Evolutionary conservation across 2,888 invertebrate species (phyloP), one percentile per base, ranked within the genome.

Genomic region (Leptogaster cylindrica): DNA sequence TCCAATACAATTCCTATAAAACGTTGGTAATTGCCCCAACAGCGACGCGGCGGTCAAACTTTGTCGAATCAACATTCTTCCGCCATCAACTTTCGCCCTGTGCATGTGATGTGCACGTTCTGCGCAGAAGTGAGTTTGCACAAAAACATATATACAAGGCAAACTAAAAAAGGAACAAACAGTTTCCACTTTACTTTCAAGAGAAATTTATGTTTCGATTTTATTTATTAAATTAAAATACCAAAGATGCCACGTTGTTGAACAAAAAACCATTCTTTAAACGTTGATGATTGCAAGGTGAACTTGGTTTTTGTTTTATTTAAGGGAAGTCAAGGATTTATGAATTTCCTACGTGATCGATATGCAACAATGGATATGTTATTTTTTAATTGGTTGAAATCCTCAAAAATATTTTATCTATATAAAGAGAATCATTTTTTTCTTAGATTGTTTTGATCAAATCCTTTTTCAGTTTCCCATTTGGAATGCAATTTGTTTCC

Each of bases 141-240:
- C 14, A 41, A 41, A 8, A 41, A 46, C 6, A 31, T 31, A 31
- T 7, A 31, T 31, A 31, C 5, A 31, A 31, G 5, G 8, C 5
- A 8, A 31, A 31, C 5, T 2, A 23, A 2, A 46, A 10, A 46
- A 46, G 25, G n/a, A 27, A 50, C 25, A 50, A 50, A 5, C 50
- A 27, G 12, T n/a, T 41, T 41, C 18, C 18, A 18, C 41, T 41
- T 41, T 36, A 20, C 23, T 39, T 55, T 36, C 10, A 36, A 55
- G 25, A 55, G 36, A 55, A 55, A 55, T 55, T 55, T 55, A 55
- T 55, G 55, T 23, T 36, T 36, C 55, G 55, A 55, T 55, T 55
- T 36, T 55, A 55, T 36, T 55, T 55, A 55, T 55, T 55, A 39
- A 36, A 55, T 55, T 55, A 55, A 55, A 55, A 55, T 55, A 25